Evolutionary conservation across 1,140 invertebrate genomes (phyloP), one percentile per base, ranked within the genome.

Genomic region (Coboldia fuscipes): DNA sequence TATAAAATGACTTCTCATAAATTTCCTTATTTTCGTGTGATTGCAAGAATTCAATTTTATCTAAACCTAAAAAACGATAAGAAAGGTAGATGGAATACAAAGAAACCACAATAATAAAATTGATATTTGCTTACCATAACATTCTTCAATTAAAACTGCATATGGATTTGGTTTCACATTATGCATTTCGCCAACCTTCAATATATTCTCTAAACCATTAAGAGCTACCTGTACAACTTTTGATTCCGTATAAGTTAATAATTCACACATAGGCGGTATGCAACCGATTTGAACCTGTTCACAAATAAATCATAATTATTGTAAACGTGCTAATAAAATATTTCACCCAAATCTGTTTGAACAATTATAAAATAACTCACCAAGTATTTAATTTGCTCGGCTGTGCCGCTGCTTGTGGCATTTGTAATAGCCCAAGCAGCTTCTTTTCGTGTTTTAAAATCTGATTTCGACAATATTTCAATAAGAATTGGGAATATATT

Each of bases 361-460:
- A 27, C 14, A 27, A n/a, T n/a, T 27, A 8, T 29, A 6, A 13
- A 9, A 9, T 29, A 33, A 4, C 21, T 39, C 34, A 44, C 52
- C 28, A 55, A 33, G 42, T 73, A 83, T 63, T 73, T 68, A 44
- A 97, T 92, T 63, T 97, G 92, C 45, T 86, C 84, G 2, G 83
- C 72, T 2, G 81, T 84, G 14, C 92, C 93, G 18, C 90, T 90
- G 37, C 85, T 93, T 1, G 90, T 94, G 0, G 90, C 86, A 59
- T 97, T 97, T 2, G 92, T 94, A 33, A 97, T 90, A 5, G 90
- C 89, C 93, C 93, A 97, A 0, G 89, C 89, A 2, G 86, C 90
- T 62, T 97, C 92, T 64, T 96, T 97, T 40, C 88, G 67, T 9
- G 89, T 96, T 61, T 96, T 96, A 48, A 93, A 96, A 43, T 97